Evolutionary conservation across 2,113 vertebrate species (phyloP).

Genomic region (Axis porcinus): DNA sequence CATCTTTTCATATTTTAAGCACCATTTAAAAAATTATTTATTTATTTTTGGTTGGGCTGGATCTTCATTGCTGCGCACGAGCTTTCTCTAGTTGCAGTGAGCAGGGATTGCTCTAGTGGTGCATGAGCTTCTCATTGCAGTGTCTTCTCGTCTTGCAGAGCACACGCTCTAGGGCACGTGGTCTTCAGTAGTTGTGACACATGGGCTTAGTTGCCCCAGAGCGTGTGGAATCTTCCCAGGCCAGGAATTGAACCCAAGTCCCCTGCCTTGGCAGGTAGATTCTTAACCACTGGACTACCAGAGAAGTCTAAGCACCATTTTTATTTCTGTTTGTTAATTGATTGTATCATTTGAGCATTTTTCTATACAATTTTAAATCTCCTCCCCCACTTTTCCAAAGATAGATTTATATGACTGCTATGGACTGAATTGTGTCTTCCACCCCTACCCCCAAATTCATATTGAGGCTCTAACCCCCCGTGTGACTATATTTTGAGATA

Average conservation of each 20-base stretch:
- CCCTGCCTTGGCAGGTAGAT: not conserved
- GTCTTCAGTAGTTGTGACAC: not conserved
- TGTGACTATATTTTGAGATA: not conserved
- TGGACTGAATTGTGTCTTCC: not conserved
- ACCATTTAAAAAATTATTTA: not conserved
- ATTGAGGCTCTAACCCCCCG: not conserved
- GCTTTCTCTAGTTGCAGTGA: not conserved
- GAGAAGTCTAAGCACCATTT: not conserved
- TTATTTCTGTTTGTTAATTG: not conserved
- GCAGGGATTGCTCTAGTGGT: not conserved
- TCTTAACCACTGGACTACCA: not conserved
- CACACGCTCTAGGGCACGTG: not conserved
- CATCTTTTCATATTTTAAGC: not conserved
- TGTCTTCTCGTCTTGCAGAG: not conserved
- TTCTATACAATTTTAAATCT: not conserved
- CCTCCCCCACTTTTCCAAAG: not conserved
- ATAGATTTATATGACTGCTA: not conserved
- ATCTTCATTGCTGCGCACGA: fast-evolving
- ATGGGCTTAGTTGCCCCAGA: not conserved
- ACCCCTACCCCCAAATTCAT: not conserved
- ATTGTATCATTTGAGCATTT: not conserved
- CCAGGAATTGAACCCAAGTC: not conserved
- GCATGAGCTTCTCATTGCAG: not conserved
- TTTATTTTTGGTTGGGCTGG: not conserved
- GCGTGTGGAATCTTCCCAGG: not conserved